Base-by-base conservation (phyloP, 2,888 invertebrate species). In the Hirudinaria manillensis region DNA sequence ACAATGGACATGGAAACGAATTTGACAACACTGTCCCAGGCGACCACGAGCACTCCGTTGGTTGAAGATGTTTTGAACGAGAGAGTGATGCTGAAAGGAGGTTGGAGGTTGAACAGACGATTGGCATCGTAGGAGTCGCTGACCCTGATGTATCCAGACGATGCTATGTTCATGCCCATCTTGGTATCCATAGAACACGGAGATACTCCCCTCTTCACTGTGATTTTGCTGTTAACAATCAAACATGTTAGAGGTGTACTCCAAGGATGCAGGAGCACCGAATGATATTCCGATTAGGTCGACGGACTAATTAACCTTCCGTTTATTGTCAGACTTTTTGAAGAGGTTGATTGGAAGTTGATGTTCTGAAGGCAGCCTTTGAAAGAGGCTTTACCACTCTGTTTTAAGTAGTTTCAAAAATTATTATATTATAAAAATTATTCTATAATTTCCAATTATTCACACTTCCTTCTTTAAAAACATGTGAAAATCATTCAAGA, bases 371-470 rank as follows among this genome's bases (percentile, higher is more conserved):
- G 74, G 56, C 78, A 78, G 21, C 78, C 78, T 38, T 74, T 74
- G 74, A 78, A 78, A 21, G 77, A 73, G 34, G 61, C 45, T 21
- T 71, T 76, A 27, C 77, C 77, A 51, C 77, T 76, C 77, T 78
- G 68, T 19, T 34, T 45, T n/a, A 68, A 45, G 16, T 16, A 45
- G 45, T 45, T 45, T 45, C 16, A 45, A 45, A 45, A 10, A 45
- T 4, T 45, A 53, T 53, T 53, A 16, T 19, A 53, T 19, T 16
- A 53, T 16, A 45, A 45, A 45, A 10, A 45, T 4, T 45, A 45
- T 45, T 45, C 3, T 16, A 45, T 45, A 10, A 45, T 45, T 45
- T 45, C 45, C 45, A 45, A 45, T 45, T 45, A 45, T 45, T 45
- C 45, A 45, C 45, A 6, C 16, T 6, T 45, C 3, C 45, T 45